A percentile compares a stretch with the other conserved stretches of the same genome.
phyloP scores from a whole-genome alignment of 2,888 invertebrate genomes.

The Acanthacorydalis orientalis region DNA sequence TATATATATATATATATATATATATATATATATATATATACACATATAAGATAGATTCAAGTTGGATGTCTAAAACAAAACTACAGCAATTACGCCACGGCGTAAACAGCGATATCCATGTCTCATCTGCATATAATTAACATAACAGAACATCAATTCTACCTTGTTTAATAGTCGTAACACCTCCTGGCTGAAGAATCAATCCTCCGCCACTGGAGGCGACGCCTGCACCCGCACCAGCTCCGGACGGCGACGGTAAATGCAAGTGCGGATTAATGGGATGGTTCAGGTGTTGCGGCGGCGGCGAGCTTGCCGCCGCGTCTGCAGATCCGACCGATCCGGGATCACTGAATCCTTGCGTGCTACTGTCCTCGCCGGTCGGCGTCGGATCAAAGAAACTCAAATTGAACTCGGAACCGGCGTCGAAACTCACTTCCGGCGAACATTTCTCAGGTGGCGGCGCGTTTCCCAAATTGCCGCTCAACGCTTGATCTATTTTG shows the following conservation, averaged over 20 bases:
- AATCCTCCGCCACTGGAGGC: constrained; percentile 15
- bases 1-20: too few species aligned
- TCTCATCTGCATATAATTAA: too few species aligned
- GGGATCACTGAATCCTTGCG: constrained; percentile 49
- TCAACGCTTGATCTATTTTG: constrained; percentile 47
- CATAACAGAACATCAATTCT: constrained; percentile 7
- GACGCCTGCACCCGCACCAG: constrained; percentile 14
- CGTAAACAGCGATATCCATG: too few species aligned
- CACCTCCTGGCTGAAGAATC: constrained; percentile 17
- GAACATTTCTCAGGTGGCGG: constrained; percentile 41
- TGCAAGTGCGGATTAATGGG: constrained; percentile 17
- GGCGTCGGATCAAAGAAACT: constrained; percentile 54
- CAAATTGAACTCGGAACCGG: constrained; percentile 61
- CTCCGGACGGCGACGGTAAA: constrained; percentile 13
- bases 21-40: too few species aligned
- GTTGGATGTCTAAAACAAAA: too few species aligned
- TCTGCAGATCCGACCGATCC: constrained; percentile 43
- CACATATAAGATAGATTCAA: too few species aligned
- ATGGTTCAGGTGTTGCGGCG: constrained; percentile 15
- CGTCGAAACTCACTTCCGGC: constrained; percentile 53
- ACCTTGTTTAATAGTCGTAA: constrained; percentile 26
- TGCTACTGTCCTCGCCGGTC: constrained; percentile 44
- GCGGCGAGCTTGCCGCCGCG: constrained; percentile 27
- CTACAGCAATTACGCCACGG: too few species aligned
- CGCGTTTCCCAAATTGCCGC: constrained; percentile 41